These are phyloP conservation scores for Stegophylla sp. DNA, from an alignment of 2,888 invertebrate species.

Conservation along the genomic window DNA sequence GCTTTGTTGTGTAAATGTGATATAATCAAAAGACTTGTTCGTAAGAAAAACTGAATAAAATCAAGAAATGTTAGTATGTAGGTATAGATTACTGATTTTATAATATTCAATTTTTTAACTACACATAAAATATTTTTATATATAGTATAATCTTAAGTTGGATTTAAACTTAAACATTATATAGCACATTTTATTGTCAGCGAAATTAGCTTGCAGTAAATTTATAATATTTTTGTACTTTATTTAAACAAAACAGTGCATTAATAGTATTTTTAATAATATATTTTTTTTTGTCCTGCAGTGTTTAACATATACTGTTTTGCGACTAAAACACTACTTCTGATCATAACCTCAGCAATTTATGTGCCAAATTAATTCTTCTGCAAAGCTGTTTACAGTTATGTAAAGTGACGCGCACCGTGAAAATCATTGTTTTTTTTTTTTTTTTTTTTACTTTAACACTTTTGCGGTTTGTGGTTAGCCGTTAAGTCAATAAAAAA, in stretches of 20 bases:
- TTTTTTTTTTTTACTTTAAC: too few species aligned
- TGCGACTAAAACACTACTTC: not conserved
- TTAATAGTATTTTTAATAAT: not conserved
- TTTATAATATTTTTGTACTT: not conserved
- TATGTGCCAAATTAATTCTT: not conserved
- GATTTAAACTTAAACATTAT: too few species aligned
- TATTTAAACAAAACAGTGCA: not conserved
- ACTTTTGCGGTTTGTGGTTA: too few species aligned
- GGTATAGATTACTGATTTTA: too few species aligned
- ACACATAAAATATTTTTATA: not conserved
- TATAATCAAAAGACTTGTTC: not conserved
- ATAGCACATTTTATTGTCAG: too few species aligned
- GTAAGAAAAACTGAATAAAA: too few species aligned
- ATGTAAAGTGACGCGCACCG: not conserved
- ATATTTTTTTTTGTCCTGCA: not conserved
- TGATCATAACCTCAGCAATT: not conserved
- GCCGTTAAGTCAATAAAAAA: too few species aligned
- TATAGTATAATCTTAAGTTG: not conserved
- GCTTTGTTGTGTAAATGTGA: not conserved
- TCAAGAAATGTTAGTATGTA: too few species aligned
- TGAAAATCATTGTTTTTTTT: too few species aligned
- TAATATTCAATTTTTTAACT: too few species aligned
- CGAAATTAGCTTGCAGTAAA: too few species aligned
- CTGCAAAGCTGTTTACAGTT: slow-evolving; percentile 2
- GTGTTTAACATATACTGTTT: not conserved